These are phyloP conservation scores for Gasterosteus aculeatus DNA, from an alignment of 2,113 vertebrate genomes.

Conservation along the genomic window DNA sequence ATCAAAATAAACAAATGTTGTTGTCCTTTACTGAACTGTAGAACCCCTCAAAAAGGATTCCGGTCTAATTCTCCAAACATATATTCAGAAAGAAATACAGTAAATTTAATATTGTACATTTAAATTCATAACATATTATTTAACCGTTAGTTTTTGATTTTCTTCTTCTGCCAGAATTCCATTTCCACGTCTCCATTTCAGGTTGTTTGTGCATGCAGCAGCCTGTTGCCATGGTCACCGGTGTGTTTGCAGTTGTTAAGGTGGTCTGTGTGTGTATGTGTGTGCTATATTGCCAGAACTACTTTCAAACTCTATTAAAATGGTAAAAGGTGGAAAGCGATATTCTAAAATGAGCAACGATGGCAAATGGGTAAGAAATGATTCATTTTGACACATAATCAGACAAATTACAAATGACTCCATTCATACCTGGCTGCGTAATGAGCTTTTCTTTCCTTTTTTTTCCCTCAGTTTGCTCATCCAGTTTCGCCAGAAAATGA, in stretches of 20 bases:
- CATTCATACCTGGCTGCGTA: not conserved
- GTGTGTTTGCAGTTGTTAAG: conserved; percentile 53
- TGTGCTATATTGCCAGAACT: conserved; percentile 9
- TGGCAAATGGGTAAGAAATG: conserved; percentile 82
- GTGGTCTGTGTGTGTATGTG: not conserved
- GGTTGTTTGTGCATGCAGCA: conserved; percentile 13
- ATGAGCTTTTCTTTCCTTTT: not conserved
- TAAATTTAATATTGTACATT: not conserved
- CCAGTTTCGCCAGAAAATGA: conserved; percentile 31
- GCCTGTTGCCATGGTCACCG: conserved; percentile 69
- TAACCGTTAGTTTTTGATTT: not conserved
- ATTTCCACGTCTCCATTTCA: conserved; percentile 42
- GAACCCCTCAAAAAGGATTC: not conserved
- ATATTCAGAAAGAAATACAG: no score
- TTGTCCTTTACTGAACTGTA: not conserved
- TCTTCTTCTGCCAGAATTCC: conserved; percentile 12
- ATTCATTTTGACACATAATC: not conserved
- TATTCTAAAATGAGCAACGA: conserved; percentile 46
- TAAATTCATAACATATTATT: not conserved
- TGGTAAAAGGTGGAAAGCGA: conserved; percentile 74
- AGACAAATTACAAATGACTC: not conserved
- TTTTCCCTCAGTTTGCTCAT: conserved; percentile 72
- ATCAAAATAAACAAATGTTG: not conserved
- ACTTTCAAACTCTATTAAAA: conserved; percentile 49
- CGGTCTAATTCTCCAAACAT: not conserved